Conservation (phyloP, 2,113 vertebrate genomes). For the Xiphias gladius region DNA sequence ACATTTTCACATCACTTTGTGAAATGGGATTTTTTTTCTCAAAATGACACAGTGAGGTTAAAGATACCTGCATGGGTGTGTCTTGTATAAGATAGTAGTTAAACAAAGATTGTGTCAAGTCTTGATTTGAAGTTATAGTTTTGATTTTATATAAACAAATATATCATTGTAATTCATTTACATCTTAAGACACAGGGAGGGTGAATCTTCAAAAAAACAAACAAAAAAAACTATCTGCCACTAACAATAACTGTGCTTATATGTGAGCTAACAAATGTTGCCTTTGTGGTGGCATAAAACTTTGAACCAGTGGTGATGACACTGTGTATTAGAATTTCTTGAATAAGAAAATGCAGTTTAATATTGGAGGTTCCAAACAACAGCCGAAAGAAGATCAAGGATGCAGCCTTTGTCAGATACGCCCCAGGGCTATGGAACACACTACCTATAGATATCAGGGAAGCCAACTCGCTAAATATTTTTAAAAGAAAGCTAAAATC, state of each 20-base stretch:
- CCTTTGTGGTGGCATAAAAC: background rate
- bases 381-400: no score
- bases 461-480: no score
- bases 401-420: no score
- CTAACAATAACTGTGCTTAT: background rate
- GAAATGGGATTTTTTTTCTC: background rate
- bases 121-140: background rate
- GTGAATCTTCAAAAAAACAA: background rate
- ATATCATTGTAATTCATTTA: background rate
- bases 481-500: no score
- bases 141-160: background rate
- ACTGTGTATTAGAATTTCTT: background rate
- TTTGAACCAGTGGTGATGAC: background rate
- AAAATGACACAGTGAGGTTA: conserved; percentile 4
- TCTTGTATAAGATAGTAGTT: background rate
- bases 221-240: background rate
- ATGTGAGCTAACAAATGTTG: background rate
- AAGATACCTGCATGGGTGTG: background rate
- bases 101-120: no score
- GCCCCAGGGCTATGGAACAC: no score
- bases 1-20: conserved; percentile 11
- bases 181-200: background rate
- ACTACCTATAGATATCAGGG: no score
- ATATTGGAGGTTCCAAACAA: no score
- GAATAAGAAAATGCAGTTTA: background rate